Evolutionary conservation across 2,113 vertebrate genomes (phyloP).

Genomic region (Chionis minor): DNA sequence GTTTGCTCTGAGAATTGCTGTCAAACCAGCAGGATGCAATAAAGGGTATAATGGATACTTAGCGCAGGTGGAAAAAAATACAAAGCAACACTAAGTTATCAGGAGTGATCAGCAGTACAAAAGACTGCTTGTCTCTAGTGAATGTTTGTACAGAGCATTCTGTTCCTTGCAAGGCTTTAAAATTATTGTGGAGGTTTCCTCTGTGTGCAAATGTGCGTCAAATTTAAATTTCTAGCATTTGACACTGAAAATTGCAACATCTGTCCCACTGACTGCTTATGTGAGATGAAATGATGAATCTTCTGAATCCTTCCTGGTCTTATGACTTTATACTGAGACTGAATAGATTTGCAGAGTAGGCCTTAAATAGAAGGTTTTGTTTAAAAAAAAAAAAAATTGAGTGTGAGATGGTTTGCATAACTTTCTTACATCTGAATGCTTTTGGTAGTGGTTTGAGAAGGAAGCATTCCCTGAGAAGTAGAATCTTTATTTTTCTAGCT

Average conservation of each 20-base stretch:
- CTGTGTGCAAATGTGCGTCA: background rate
- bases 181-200: background rate
- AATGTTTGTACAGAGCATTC: background rate
- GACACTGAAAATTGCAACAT: background rate
- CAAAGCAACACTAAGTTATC: background rate
- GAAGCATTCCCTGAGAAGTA: background rate
- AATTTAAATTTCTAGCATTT: background rate
- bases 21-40: background rate
- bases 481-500: background rate
- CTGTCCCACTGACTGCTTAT: background rate
- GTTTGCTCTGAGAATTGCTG: background rate
- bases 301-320: background rate
- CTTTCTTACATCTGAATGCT: background rate
- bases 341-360: background rate
- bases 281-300: background rate
- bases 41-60: background rate
- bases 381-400: background rate
- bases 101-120: background rate
- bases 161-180: background rate
- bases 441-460: background rate
- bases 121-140: background rate
- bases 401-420: background rate
- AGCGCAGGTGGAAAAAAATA: background rate
- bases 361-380: background rate
- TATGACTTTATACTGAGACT: background rate